Evolutionary conservation across 2,113 vertebrate genomes (phyloP).

Genomic region (Pterocles gutturalis): DNA sequence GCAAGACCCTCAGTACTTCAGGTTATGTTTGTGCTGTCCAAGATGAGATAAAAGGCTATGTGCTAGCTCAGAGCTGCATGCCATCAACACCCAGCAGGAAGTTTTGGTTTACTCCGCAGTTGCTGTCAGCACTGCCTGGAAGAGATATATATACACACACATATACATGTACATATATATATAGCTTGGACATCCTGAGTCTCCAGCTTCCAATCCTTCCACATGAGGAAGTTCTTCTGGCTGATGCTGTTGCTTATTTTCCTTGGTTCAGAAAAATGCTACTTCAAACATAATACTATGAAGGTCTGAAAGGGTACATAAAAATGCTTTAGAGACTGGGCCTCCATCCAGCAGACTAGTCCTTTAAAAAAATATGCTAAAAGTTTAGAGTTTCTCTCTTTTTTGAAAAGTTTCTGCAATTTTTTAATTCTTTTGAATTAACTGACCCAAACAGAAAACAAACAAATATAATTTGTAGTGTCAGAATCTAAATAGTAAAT

Average conservation of each 20-base stretch:
- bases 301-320: background rate
- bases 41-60: background rate
- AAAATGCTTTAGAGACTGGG: background rate
- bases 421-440: background rate
- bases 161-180: fast-evolving
- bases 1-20: background rate
- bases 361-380: background rate
- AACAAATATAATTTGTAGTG: background rate
- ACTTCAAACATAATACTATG: background rate
- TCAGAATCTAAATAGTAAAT: background rate
- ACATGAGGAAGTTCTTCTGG: background rate
- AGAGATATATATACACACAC: fast-evolving
- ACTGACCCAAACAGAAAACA: background rate
- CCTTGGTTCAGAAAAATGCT: background rate
- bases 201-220: background rate
- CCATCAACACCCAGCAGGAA: background rate
- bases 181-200: background rate
- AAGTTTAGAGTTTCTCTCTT: background rate
- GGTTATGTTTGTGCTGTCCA: background rate
- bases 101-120: background rate
- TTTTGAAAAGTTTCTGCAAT: background rate
- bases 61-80: background rate
- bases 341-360: background rate
- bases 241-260: background rate
- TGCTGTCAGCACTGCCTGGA: background rate